Base-by-base conservation (phyloP, 2,888 invertebrate genomes). In the Phasia obesa region DNA sequence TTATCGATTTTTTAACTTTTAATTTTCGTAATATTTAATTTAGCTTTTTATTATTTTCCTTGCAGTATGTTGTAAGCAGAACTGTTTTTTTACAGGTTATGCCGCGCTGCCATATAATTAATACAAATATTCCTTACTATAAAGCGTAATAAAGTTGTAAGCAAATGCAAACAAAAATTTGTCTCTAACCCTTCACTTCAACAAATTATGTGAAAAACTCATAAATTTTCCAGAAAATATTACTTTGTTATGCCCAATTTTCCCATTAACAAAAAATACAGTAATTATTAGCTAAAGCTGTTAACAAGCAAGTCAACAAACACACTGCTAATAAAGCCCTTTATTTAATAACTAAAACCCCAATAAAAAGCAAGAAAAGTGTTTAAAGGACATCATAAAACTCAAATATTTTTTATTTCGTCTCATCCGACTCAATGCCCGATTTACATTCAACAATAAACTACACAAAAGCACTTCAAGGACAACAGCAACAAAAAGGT, bases 371-470 rank as follows among this genome's bases (percentile, higher is more conserved):
- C 2, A 42, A 15, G 4, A 3, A n/a, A 42, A 42, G 15, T 31
- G 31, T 9, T n/a, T n/a, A 31, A 31, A 31, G 31, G 5, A n/a
- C n/a, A n/a, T n/a, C n/a, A n/a, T n/a, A n/a, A 13, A 47, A 47
- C 35, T 38, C 17, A 21, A 57, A 70, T 62, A 67, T 13, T 71
- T 73, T 70, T 73, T 55, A 70, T 53, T 70, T 25, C 57, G 19
- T 38, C 64, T 74, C 69, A 82, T 60, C 44, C 59, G 57, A 51
- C n/a, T 44, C 69, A 70, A 69, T 44, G 75, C 44, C 53, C 70
- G 78, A 75, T 82, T 74, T 65, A 73, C 74, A 69, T 57, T 55
- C 44, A 44, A 65, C 47, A 67, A 60, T 25, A 76, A 70, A 47
- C 53, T 21, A 35, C 27, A 70, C 53, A 35, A 25, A 57, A 57